phyloP scores from a whole-genome alignment of 2,888 invertebrate species.

The Exocentrus adspersus region DNA sequence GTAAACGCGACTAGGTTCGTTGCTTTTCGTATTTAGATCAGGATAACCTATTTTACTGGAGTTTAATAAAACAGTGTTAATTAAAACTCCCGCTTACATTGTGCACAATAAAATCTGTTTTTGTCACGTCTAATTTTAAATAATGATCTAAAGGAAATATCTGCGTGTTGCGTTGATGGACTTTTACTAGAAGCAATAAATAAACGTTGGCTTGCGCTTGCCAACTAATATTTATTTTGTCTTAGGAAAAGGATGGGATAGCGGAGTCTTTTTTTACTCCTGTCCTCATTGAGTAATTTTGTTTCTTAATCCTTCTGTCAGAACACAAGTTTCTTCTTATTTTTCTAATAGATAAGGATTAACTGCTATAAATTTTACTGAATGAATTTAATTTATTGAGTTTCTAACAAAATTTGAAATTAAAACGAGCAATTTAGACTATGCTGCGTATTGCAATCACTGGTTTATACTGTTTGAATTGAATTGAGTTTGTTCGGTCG shows the following conservation, averaged over 20 bases:
- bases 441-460: neutral
- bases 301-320: too few relatives aligned
- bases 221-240: neutral
- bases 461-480: too few relatives aligned
- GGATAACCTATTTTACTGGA: slow-evolving; percentile 3
- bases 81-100: neutral
- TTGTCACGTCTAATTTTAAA: slow-evolving; percentile 16
- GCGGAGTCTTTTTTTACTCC: neutral
- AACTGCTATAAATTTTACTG: too few relatives aligned
- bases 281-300: too few relatives aligned
- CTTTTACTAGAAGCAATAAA: slow-evolving; percentile 6
- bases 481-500: too few relatives aligned
- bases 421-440: neutral
- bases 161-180: slow-evolving; percentile 4
- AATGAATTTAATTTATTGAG: neutral
- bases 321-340: too few relatives aligned
- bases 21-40: too few relatives aligned
- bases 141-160: slow-evolving; percentile 15
- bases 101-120: slow-evolving; percentile 12
- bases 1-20: too few relatives aligned
- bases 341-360: too few relatives aligned
- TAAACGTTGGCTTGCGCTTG: neutral
- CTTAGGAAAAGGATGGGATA: neutral
- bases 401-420: neutral
- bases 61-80: neutral